Evolutionary conservation across 2,888 invertebrate species (phyloP), one percentile per base, ranked within the genome.

Genomic region (Agrochola lychnidis): DNA sequence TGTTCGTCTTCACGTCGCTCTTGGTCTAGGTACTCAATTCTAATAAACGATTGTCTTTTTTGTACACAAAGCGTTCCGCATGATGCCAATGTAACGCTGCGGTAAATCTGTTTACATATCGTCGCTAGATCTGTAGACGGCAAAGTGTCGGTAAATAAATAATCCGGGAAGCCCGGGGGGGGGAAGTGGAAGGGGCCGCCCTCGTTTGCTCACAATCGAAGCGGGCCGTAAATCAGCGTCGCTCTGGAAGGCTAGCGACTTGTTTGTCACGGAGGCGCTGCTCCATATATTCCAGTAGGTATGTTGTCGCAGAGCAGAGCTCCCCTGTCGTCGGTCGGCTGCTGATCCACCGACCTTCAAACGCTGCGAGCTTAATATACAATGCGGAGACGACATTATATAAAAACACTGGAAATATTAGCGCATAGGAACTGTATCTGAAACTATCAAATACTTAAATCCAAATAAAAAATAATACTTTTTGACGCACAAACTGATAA

Each of bases 131-230:
- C 45, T 53, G 51, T 45, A 57, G 57, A 40, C 78, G 59, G 30
- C 30, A 56, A 62, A 71, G 40, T 59, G 53, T 77, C 63, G n/a
- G 57, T 56, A 83, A 77, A 82, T 78, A 77, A 77, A 82, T 76
- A 81, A 78, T 9, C 30, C 56, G 57, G 16, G 40, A 53, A 57
- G 30, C 25, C 25, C 10, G 16, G 40, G 51, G 70, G 48, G 19
- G 40, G 51, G 63, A 36, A 30, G 19, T 30, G 51, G 63, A 36
- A 30, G 19, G 48, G 48, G 67, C 16, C 66, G 70, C 68, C 70
- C 74, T 67, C 67, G 40, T 51, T 53, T 12, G 79, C 42, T 57
- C 75, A 59, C 76, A 30, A 76, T 22, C 30, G 51, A 19, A 53
- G 67, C 61, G 22, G 64, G 69, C 68, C 63, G 69, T 75, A 68